Conservation (phyloP, 1,140 invertebrate genomes). For the Tyrophagus putrescentiae region DNA sequence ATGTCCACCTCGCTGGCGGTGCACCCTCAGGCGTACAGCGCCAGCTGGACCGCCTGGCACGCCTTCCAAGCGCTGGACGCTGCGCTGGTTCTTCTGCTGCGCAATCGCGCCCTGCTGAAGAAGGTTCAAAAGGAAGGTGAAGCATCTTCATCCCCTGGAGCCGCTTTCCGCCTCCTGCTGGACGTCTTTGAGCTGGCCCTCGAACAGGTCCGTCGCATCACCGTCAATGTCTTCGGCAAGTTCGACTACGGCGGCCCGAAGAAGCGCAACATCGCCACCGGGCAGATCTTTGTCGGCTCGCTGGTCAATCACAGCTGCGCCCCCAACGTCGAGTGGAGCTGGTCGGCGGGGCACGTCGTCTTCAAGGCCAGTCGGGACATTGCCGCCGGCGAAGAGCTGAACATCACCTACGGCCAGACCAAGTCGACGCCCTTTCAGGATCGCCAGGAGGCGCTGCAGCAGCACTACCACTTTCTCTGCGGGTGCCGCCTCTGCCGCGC, state of each 20-base stretch:
- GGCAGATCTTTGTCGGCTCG: conserved; percentile 7
- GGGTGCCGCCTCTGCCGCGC: conserved; percentile 4
- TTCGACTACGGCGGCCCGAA: background rate
- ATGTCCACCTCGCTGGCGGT: background rate
- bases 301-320: conserved; percentile 20
- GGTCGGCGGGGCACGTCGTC: background rate
- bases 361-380: conserved; percentile 17
- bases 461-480: conserved; percentile 8
- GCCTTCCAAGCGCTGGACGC: background rate
- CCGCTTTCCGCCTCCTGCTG: background rate
- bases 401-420: conserved; percentile 17
- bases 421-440: background rate
- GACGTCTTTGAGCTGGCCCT: background rate
- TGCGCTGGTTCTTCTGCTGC: background rate
- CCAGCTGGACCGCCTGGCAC: background rate
- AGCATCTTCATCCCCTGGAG: too few relatives aligned
- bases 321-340: conserved; percentile 13
- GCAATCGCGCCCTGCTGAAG: too few relatives aligned
- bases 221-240: conserved; percentile 6
- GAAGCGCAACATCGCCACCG: background rate
- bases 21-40: background rate
- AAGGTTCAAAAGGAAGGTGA: too few relatives aligned
- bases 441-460: conserved; percentile 2
- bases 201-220: background rate
- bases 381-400: conserved; percentile 9